Conservation (phyloP, 2,797 vertebrate genomes). For the Propithecus perrieri region DNA sequence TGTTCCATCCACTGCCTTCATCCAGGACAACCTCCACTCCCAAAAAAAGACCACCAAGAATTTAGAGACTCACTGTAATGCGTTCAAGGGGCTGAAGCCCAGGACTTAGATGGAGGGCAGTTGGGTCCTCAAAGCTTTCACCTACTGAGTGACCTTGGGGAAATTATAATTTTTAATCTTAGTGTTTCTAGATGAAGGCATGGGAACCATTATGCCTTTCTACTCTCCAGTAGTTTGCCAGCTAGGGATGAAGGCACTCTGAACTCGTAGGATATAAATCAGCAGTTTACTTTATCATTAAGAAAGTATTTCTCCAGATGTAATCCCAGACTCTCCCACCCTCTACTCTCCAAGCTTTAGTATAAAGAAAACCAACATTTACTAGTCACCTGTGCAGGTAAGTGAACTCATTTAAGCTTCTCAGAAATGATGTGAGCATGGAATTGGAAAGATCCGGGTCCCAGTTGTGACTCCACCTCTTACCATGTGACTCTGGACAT, state of each 20-base stretch:
- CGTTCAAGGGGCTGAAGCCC: background rate
- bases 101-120: background rate
- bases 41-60: conserved; percentile 31
- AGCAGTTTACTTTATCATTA: conserved; percentile 18
- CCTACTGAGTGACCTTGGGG: background rate
- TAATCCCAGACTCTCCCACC: background rate
- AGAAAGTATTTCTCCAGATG: background rate
- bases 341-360: background rate
- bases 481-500: background rate
- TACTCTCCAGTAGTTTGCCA: background rate
- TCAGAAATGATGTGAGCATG: background rate
- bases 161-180: background rate
- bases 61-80: background rate
- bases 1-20: background rate
- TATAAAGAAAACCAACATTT: conserved; percentile 31
- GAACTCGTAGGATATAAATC: background rate
- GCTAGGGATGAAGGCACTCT: conserved; percentile 10
- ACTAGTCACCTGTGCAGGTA: background rate
- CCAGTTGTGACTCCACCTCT: background rate
- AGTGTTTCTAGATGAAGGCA: background rate
- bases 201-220: background rate
- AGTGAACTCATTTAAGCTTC: background rate
- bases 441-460: background rate
- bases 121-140: background rate
- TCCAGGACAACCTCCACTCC: background rate